Evolutionary conservation across 2,797 vertebrate genomes (phyloP), one percentile per base, ranked within the genome.

Genomic region (Acanthopagrus latus): DNA sequence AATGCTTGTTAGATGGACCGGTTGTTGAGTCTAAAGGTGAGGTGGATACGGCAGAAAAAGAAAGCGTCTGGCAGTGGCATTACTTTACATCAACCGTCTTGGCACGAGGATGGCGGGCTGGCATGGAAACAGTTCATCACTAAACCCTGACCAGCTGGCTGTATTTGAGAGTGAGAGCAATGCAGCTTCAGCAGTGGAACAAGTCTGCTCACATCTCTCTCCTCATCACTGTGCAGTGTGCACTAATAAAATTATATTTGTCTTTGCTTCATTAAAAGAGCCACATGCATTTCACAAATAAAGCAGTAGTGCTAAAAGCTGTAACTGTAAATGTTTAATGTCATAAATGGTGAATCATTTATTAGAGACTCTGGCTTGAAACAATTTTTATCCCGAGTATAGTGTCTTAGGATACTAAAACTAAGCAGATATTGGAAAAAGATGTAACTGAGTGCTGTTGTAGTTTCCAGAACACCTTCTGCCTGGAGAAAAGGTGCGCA

Each of bases 81-180:
- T 74, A 23, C 51, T 86, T 84, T 76, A 78, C 65, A 90, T 88
- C 72, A 75, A 64, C 68, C 81, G 82, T 79, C 80, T 80, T 85
- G 89, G 86, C 86, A 78, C 0, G 8, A 66, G 62, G 70, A 81
- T 7, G 38, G 51, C 1, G 7, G 80, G 71, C 80, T 92, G 88
- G 90, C 85, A 79, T 1, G 7, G 62, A 64, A 81, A 79, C 82
- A 71, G 78, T 84, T 89, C 87, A 89, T 81, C 76, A 63, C 89
- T 91, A 85, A 90, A 83, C 81, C 82, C 75, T 71, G 16, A 90
- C 79, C 89, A 91, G 90, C 90, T 88, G 90, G 84, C 86, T 85
- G 84, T 80, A 10, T 74, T 76, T 56, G 78, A 83, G 81, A 86
- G 65, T 12, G 80, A 85, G 75, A 75, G 76, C 66, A 50, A 74